Conservation (phyloP, 92 coral and sea anemone species). For the Zoanthus solanderi region DNA sequence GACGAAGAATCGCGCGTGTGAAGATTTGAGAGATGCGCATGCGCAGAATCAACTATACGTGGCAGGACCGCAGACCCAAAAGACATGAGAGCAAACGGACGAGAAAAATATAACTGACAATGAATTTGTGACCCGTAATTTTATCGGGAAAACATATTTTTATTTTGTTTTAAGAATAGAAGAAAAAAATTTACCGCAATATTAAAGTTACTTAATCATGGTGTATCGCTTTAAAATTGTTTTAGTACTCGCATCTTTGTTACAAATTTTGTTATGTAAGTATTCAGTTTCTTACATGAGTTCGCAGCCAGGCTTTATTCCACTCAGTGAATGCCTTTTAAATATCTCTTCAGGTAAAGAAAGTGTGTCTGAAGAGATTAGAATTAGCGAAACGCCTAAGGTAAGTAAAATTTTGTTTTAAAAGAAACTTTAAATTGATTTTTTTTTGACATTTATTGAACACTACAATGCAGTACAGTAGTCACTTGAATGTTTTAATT, state of each 20-base stretch:
- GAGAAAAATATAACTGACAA: neutral
- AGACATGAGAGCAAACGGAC: neutral
- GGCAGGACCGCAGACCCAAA: conserved; percentile 55
- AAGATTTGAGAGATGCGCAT: neutral
- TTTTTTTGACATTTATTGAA: neutral
- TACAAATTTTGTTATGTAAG: conserved; percentile 31
- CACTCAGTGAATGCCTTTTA: neutral
- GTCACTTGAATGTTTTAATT: neutral
- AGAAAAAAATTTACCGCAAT: neutral
- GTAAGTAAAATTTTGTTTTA: neutral
- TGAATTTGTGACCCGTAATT: neutral
- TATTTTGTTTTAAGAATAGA: neutral
- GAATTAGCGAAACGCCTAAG: neutral
- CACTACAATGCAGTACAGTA: neutral
- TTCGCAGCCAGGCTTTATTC: neutral
- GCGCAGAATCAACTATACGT: conserved; percentile 40
- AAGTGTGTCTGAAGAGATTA: neutral
- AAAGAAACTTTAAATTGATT: neutral
- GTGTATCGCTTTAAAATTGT: neutral
- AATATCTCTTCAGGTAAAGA: conserved; percentile 20
- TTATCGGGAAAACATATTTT: conserved; percentile 13
- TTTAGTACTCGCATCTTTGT: conserved; percentile 3
- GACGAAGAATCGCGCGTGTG: neutral
- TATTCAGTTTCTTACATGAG: neutral
- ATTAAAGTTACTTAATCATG: neutral